Conservation (phyloP, 2,888 invertebrate species). For the Falcaria lacertinaria region DNA sequence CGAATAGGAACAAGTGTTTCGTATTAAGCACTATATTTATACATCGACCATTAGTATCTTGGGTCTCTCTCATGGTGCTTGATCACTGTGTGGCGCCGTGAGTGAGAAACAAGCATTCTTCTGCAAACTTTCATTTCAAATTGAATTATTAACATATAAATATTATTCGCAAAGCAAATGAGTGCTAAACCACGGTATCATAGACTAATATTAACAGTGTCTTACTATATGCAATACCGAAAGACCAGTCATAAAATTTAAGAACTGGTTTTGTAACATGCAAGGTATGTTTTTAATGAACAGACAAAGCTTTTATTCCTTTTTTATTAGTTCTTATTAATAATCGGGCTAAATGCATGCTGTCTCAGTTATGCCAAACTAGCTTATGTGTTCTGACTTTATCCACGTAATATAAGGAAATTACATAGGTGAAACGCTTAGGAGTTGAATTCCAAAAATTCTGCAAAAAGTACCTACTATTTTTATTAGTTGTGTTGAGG, state of each 20-base stretch:
- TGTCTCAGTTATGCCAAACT: constrained; percentile 7
- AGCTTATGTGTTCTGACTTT: too few relatives aligned
- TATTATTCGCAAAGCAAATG: too few relatives aligned
- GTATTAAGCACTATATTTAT: background rate
- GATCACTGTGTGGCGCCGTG: background rate
- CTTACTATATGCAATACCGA: too few relatives aligned
- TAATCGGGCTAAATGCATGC: constrained; percentile 22
- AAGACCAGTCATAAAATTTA: constrained; percentile 30
- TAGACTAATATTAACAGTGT: too few relatives aligned
- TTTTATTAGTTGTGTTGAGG: too few relatives aligned
- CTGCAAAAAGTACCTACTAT: too few relatives aligned
- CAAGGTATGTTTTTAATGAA: constrained; percentile 29
- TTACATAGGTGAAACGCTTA: too few relatives aligned
- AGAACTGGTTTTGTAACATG: constrained; percentile 40
- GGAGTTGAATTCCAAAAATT: too few relatives aligned
- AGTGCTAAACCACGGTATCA: too few relatives aligned
- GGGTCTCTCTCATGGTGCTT: background rate
- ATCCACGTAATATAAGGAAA: too few relatives aligned
- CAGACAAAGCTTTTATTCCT: constrained; percentile 24
- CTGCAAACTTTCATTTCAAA: background rate
- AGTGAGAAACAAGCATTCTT: background rate
- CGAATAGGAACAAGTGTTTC: background rate
- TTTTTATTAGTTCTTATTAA: constrained; percentile 26
- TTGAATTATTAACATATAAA: background rate
- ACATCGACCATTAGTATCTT: background rate